Evolutionary conservation across 2,888 invertebrate genomes (phyloP), one percentile per base, ranked within the genome.

Genomic region (Agriopis leucophaearia): DNA sequence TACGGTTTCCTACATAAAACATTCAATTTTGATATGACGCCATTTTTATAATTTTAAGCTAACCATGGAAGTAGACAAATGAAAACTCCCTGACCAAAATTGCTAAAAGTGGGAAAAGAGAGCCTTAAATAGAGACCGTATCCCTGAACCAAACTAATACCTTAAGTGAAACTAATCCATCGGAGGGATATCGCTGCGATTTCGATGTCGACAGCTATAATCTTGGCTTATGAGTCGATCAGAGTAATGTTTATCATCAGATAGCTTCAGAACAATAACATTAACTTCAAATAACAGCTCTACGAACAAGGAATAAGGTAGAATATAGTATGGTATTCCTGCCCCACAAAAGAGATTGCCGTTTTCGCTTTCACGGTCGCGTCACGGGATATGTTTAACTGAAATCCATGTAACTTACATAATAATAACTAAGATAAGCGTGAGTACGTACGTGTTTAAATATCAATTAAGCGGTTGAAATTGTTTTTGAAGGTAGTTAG

Each of bases 161-260:
- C 9, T 8, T 62, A 74, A 74, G 70, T 75, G 75, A 79, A 79
- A 73, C 70, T 74, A 70, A 63, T 74, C 71, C 72, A 74, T 66
- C 52, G 74, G 51, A 70, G 45, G 58, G 61, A 65, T 76, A 66
- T 72, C 50, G 9, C 60, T 9, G 64, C 50, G 66, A 65, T 79
- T 74, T 74, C 70, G 65, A 74, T 70, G 74, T 64, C 57, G 67
- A 73, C 78, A 79, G 73, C 69, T 64, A 76, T 78, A 74, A 72
- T 72, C 66, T 69, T 54, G 50, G 69, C 64, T 70, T 65, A 69
- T 68, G 71, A 74, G 69, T 68, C 71, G 73, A 74, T 72, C 77
- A 63, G 70, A 70, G 55, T 80, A 78, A 80, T 75, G 78, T 79
- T 78, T 78, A 74, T 78, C 80, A 74, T 69, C 67, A 66, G 35